These are phyloP conservation scores for Empidonax alnorum DNA, from an alignment of 2,113 vertebrate genomes.

Conservation along the genomic window DNA sequence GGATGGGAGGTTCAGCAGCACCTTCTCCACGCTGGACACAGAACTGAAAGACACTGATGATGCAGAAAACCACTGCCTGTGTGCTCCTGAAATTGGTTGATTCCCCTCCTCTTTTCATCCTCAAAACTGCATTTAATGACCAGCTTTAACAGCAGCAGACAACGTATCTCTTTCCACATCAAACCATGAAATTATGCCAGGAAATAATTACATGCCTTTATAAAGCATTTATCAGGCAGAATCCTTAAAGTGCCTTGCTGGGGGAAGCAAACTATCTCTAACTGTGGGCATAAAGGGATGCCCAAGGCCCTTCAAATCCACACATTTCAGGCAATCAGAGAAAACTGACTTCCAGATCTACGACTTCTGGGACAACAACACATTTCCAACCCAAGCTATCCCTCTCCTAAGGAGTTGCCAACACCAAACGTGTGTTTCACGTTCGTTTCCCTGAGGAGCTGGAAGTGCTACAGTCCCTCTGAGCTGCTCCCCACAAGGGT, in stretches of 20 bases:
- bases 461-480: neutral
- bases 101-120: neutral
- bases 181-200: constrained; percentile 1
- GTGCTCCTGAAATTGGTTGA: neutral
- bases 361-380: neutral
- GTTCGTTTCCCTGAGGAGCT: neutral
- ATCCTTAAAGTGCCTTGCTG: neutral
- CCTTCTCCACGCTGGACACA: neutral
- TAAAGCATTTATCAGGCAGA: neutral
- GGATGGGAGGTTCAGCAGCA: neutral
- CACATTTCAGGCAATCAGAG: neutral
- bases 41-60: accelerated
- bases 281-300: neutral
- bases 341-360: neutral
- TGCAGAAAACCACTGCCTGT: neutral
- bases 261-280: neutral
- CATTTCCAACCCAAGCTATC: neutral
- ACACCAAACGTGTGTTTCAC: neutral
- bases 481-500: neutral
- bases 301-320: neutral
- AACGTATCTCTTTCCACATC: neutral
- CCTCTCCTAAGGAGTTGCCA: neutral
- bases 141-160: neutral
- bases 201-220: neutral
- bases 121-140: neutral